A percentile compares a stretch with the other conserved stretches of the same genome.
Conservation (phyloP, 2,113 vertebrate genomes). For the Pituophis catenifer region DNA sequence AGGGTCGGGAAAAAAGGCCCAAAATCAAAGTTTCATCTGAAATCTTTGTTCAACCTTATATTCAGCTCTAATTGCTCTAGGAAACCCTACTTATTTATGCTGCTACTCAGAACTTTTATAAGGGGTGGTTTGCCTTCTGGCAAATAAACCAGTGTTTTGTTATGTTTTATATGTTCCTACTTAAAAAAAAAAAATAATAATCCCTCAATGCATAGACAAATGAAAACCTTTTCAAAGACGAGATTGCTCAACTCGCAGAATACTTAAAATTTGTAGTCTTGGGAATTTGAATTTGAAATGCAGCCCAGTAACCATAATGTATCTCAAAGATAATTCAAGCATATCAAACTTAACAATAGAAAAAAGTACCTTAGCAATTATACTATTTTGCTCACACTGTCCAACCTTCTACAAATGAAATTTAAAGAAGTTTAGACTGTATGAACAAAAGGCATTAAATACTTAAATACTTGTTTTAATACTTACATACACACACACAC, state of each 20-base stretch:
- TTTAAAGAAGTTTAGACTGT: neutral
- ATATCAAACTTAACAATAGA: neutral
- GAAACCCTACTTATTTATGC: neutral
- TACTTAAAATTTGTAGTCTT: neutral
- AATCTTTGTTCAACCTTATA: neutral
- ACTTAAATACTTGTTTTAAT: neutral
- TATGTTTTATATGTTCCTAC: neutral
- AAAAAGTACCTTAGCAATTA: neutral
- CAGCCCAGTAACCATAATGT: neutral
- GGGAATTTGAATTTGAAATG: neutral
- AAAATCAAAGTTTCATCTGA: neutral
- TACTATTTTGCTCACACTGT: neutral
- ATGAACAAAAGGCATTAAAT: neutral
- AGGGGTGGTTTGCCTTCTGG: neutral
- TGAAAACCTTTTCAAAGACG: neutral
- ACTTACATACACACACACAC: neutral
- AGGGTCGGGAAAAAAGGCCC: neutral
- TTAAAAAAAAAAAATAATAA: neutral
- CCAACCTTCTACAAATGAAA: neutral
- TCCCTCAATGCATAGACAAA: neutral
- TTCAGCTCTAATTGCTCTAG: neutral
- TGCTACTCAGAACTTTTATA: neutral
- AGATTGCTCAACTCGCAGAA: neutral
- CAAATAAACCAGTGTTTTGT: neutral
- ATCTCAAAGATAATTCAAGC: neutral